These are phyloP conservation scores for Oncorhynchus tshawytscha DNA, from an alignment of 2,113 vertebrate species.

Conservation along the genomic window DNA sequence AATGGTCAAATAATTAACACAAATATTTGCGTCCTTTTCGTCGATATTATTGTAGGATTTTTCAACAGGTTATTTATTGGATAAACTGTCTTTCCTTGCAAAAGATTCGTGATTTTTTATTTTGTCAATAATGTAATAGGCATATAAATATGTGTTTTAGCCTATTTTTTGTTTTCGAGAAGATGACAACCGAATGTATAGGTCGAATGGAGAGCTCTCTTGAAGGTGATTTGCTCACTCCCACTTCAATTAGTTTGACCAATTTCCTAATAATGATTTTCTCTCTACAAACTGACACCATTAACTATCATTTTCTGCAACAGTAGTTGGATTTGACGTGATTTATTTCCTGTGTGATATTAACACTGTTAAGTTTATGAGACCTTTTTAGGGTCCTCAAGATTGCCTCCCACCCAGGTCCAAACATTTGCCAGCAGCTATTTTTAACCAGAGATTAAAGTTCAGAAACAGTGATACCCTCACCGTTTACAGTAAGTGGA, in stretches of 20 bases:
- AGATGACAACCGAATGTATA: too few relatives aligned
- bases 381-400: slow-evolving; percentile 73
- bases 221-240: too few relatives aligned
- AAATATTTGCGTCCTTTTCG: neutral
- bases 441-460: slow-evolving; percentile 68
- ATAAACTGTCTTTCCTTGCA: neutral
- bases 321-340: neutral
- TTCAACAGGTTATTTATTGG: neutral
- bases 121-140: too few relatives aligned
- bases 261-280: too few relatives aligned
- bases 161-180: too few relatives aligned
- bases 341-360: neutral
- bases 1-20: neutral
- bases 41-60: neutral
- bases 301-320: neutral
- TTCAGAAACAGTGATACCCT: slow-evolving; percentile 48
- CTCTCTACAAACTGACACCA: neutral
- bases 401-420: slow-evolving; percentile 46
- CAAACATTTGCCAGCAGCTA: slow-evolving; percentile 63
- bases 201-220: too few relatives aligned
- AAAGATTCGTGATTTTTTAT: too few relatives aligned
- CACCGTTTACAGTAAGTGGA: slow-evolving; percentile 55
- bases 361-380: slow-evolving; percentile 23
- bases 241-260: too few relatives aligned
- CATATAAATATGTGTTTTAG: too few relatives aligned